Base-by-base conservation (phyloP, 1,140 invertebrate genomes). In the Brachionus asplanchnoidis region DNA sequence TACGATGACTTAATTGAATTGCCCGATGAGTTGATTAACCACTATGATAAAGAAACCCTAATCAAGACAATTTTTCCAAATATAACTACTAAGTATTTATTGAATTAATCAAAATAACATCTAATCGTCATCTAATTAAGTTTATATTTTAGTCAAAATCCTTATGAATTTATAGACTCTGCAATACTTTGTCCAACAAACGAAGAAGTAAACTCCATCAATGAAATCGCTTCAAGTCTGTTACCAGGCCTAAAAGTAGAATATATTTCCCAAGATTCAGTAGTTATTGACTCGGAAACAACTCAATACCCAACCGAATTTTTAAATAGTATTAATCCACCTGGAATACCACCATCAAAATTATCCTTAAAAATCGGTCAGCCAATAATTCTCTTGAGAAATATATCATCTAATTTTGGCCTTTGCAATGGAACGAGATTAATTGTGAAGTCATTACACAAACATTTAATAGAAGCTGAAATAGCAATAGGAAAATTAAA, bases 371-470 rank as follows among this genome's bases (percentile, higher is more conserved):
- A 90, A 87, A 44, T 86, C 32, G 87, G 88, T n/a, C 20, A 78
- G 5, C 85, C 86, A 26, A 84, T 91, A 2, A 90, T 91, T 85
- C 85, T 91, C 8, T 78, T 91, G 4, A n/a, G 89, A 28, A 91
- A 90, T 85, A n/a, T 90, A 6, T 85, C 87, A 85, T 66, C 87
- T 14, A 75, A 66, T 8, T n/a, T 70, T 80, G 87, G 86, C 6
- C 84, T 90, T 0, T 88, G 87, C 84, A 90, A 90, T 86, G 90
- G 90, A 3, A 90, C 89, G 8, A 73, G 89, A 82, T 85, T 90
- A 2, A 85, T 85, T 26, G 86, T 89, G 5, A 86, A 82, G 50
- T 78, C 83, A 40, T 20, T 88, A 23, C 46, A 73, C 9, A 53
- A 56, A 12, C 56, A 87, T 32, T 40, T 87, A 2, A 86, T 88